Evolutionary conservation across 2,113 vertebrate species (phyloP).

Genomic region (Bombycilla garrulus): DNA sequence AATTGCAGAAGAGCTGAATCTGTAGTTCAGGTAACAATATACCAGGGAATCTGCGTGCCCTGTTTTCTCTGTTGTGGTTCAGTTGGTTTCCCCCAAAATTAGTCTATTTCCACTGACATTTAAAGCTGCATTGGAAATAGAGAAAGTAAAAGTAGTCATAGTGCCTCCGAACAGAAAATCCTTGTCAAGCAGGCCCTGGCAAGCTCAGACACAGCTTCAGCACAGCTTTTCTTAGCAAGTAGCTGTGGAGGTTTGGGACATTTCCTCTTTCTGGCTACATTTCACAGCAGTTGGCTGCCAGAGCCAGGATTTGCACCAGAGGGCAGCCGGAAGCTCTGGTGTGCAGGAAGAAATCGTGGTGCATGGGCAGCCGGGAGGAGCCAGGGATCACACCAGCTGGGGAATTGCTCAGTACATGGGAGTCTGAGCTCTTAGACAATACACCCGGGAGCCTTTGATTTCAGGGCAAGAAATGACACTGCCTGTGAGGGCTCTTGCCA

Average conservation of each 20-base stretch:
- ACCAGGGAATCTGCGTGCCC: background rate
- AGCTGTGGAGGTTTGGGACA: background rate
- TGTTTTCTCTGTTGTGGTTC: background rate
- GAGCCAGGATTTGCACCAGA: background rate
- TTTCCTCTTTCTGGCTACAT: background rate
- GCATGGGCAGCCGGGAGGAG: background rate
- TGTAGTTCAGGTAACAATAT: background rate
- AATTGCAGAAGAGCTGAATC: background rate
- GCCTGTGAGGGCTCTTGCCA: background rate
- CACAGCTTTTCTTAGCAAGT: background rate
- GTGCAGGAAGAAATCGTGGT: background rate
- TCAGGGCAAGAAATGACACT: background rate
- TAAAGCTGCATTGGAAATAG: background rate
- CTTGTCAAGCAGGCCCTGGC: background rate
- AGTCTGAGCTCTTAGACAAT: background rate
- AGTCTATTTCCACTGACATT: background rate
- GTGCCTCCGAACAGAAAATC: background rate
- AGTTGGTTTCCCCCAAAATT: background rate
- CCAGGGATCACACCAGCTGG: background rate
- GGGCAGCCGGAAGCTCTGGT: background rate
- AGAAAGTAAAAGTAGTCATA: background rate
- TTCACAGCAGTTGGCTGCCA: background rate
- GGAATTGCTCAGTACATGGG: background rate
- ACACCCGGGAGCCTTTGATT: accelerated
- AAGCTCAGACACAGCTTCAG: background rate